Percentiles rank a stretch among this genome's conserved stretches.
Evolutionary conservation across 1,140 invertebrate species (phyloP).

Genomic region (Drosophila ohnishii): DNA sequence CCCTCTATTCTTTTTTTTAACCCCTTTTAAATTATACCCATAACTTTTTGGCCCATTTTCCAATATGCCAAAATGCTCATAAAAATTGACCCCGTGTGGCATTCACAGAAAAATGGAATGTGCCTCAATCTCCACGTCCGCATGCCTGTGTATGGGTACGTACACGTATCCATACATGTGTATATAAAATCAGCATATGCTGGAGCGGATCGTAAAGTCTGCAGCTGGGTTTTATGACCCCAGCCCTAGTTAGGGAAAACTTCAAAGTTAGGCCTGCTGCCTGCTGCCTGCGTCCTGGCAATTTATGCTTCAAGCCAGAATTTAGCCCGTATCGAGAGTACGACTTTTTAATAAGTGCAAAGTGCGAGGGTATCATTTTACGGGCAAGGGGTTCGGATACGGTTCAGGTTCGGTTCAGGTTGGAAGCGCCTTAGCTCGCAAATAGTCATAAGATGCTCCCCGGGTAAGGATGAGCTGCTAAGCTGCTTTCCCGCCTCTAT

Average conservation of each 20-base stretch:
- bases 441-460: conserved; percentile 35
- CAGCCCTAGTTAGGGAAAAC: conserved; percentile 64
- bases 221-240: conserved; percentile 75
- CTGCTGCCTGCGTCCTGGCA: conserved; percentile 46
- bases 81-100: conserved; percentile 75
- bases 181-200: conserved; percentile 77
- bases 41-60: conserved; percentile 78
- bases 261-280: conserved; percentile 65
- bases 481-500: conserved; percentile 47
- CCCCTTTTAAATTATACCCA: conserved; percentile 66
- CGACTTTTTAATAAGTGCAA: conserved; percentile 80
- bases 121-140: conserved; percentile 27
- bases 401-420: conserved; percentile 18
- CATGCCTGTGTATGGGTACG: not conserved
- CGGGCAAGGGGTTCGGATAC: conserved; percentile 36
- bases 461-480: conserved; percentile 43
- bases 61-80: conserved; percentile 79
- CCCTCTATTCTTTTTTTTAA: too few species aligned
- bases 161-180: conserved; percentile 1
- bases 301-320: conserved; percentile 58
- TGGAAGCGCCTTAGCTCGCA: conserved; percentile 28
- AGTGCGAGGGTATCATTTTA: conserved; percentile 70
- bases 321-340: conserved; percentile 57
- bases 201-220: conserved; percentile 66
- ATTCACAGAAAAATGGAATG: conserved; percentile 31